These are phyloP conservation scores for Ectemnius lituratus DNA, from an alignment of 2,888 invertebrate species.

Conservation along the genomic window DNA sequence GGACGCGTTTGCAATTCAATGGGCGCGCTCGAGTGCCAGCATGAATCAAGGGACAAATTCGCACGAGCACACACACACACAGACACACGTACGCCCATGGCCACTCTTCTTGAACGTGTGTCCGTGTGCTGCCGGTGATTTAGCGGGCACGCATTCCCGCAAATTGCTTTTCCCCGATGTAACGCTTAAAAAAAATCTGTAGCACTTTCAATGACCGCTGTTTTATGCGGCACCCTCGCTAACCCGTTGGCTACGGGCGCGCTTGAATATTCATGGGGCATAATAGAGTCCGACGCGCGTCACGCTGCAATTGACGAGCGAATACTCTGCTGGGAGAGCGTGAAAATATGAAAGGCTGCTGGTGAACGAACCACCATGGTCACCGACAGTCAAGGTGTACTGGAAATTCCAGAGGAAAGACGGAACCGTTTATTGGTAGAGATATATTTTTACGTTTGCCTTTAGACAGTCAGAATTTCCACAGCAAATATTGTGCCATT, in stretches of 20 bases:
- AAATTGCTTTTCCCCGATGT: constrained; percentile 4
- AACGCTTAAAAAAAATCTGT: constrained; percentile 2
- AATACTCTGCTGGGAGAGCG: neutral
- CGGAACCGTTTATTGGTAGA: no score
- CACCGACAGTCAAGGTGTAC: no score
- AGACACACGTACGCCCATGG: no score
- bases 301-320: constrained; percentile 8
- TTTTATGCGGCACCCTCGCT: neutral
- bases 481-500: no score
- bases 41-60: constrained; percentile 7
- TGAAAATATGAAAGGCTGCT: no score
- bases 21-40: neutral
- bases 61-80: neutral
- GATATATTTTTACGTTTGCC: no score
- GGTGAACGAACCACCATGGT: no score
- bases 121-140: no score
- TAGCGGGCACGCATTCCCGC: neutral
- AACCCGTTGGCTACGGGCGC: neutral
- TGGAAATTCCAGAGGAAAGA: no score
- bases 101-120: no score
- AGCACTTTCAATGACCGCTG: constrained; percentile 7
- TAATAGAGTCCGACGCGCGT: neutral
- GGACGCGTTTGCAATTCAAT: constrained; percentile 1
- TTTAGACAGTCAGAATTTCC: no score
- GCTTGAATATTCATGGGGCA: constrained; percentile 2